Evolutionary conservation across 2,888 invertebrate genomes (phyloP).

Genomic region (Abrostola triplasia): DNA sequence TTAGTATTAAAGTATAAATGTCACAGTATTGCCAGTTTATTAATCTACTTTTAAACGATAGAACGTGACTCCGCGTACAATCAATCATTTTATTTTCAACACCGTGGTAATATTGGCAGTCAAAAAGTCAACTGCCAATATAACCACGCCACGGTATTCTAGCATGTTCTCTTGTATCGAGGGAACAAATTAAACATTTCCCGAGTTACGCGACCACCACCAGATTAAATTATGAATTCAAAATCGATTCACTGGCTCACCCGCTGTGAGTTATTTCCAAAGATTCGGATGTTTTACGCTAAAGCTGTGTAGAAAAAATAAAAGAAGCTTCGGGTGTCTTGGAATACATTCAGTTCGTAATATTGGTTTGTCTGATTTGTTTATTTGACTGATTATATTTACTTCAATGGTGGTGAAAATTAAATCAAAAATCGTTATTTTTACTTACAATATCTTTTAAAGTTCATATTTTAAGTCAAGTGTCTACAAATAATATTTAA

Average conservation of each 20-base stretch:
- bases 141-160: too few species aligned
- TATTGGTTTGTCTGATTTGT: neutral
- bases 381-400: too few species aligned
- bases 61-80: slow-evolving; percentile 1
- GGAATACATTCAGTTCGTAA: neutral
- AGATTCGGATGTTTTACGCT: slow-evolving; percentile 41
- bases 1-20: neutral
- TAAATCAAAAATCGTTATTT: too few species aligned
- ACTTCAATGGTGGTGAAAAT: too few species aligned
- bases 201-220: slow-evolving; percentile 57
- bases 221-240: slow-evolving; percentile 82
- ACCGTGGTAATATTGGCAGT: slow-evolving; percentile 34
- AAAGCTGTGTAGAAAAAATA: slow-evolving; percentile 8
- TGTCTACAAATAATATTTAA: slow-evolving; percentile 16
- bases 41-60: slow-evolving; percentile 1
- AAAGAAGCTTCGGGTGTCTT: slow-evolving; percentile 13
- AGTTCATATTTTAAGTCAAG: neutral
- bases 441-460: too few species aligned
- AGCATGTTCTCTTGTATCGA: slow-evolving; percentile 60
- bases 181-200: slow-evolving; percentile 74
- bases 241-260: slow-evolving; percentile 73
- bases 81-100: slow-evolving; percentile 26
- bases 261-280: slow-evolving; percentile 71
- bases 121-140: slow-evolving; percentile 49
- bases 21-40: neutral